Evolutionary conservation across 2,888 invertebrate species (phyloP), one percentile per base, ranked within the genome.

Genomic region (Agonum fuliginosum): DNA sequence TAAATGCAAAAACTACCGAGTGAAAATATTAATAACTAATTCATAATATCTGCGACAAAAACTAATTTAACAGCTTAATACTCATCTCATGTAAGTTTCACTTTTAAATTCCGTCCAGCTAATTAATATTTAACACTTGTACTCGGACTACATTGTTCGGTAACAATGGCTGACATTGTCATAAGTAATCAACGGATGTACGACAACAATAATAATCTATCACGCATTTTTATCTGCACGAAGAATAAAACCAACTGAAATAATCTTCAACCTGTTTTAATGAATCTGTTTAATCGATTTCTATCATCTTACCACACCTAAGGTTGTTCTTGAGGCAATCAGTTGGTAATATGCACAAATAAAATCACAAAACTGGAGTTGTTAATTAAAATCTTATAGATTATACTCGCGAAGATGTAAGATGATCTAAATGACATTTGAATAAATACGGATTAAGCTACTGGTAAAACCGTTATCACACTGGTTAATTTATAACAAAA

Each of bases 41-140:
- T 24, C 10, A 22, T 54, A 54, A 27, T 24, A 24, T 54, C 54
- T 54, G n/a, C 12, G 24, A 22, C 22, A n/a, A 10, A 54, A 54
- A 54, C 22, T 24, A 22, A 37, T 12, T 1, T 0, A 4, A 37
- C 1, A 10, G 1, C 10, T 22, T 20, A 54, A 24, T 24, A 12
- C 37, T 48, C 48, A 20, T 48, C 48, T 54, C 24, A n/a, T 22
- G 24, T 2, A 1, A 20, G 30, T 62, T 30, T 62, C 58, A 34
- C 58, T 62, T 62, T 62, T 30, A 62, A 6, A 27, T 62, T 20
- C 51, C 3, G 24, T 1, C 24, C 3, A 24, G n/a, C 30, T 30
- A 14, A 62, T 62, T 62, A 14, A 27, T 62, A 62, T 62, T 62
- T 62, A 8, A 62, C 27, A 62, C 58, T 17, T 62, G 30, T 37